These are phyloP conservation scores for Drosophila aff. DNA, from an alignment of 1,140 invertebrate genomes.

Conservation along the genomic window DNA sequence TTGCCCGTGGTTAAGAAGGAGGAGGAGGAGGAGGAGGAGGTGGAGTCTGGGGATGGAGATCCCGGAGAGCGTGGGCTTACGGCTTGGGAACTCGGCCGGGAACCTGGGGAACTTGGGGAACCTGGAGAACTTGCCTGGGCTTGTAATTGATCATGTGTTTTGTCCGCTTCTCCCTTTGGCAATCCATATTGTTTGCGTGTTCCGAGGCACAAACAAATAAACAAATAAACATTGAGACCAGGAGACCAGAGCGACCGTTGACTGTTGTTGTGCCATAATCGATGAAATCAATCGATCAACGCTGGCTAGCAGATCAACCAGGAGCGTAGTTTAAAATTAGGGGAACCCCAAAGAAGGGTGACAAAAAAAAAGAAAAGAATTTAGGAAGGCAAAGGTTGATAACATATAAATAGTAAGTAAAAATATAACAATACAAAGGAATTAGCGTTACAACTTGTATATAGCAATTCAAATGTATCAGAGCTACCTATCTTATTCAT, in stretches of 20 bases:
- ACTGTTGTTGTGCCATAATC: slow-evolving; percentile 75
- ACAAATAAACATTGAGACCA: slow-evolving; percentile 65
- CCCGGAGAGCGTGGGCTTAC: slow-evolving; percentile 44
- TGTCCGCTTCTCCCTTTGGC: slow-evolving; percentile 36
- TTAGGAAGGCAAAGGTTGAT: too few species aligned
- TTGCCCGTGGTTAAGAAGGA: slow-evolving; percentile 26
- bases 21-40: neutral
- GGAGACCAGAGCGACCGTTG: slow-evolving; percentile 34
- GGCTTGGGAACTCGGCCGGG: slow-evolving; percentile 31
- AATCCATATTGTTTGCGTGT: slow-evolving; percentile 30
- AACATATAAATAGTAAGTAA: too few species aligned
- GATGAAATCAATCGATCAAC: slow-evolving; percentile 82
- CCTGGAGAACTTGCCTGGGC: slow-evolving; percentile 47
- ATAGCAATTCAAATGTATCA: neutral
- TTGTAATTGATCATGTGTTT: slow-evolving; percentile 82
- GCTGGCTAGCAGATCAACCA: slow-evolving; percentile 27
- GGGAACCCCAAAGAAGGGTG: too few species aligned
- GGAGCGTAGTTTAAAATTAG: slow-evolving; percentile 18
- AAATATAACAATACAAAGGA: too few species aligned
- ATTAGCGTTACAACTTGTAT: too few species aligned
- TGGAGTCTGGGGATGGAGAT: neutral
- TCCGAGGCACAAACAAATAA: slow-evolving; percentile 66
- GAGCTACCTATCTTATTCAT: neutral
- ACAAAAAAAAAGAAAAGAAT: neutral
- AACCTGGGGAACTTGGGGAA: slow-evolving; percentile 21